These are phyloP conservation scores for Gibbula magus DNA, from an alignment of 2,888 invertebrate genomes.

Conservation along the genomic window DNA sequence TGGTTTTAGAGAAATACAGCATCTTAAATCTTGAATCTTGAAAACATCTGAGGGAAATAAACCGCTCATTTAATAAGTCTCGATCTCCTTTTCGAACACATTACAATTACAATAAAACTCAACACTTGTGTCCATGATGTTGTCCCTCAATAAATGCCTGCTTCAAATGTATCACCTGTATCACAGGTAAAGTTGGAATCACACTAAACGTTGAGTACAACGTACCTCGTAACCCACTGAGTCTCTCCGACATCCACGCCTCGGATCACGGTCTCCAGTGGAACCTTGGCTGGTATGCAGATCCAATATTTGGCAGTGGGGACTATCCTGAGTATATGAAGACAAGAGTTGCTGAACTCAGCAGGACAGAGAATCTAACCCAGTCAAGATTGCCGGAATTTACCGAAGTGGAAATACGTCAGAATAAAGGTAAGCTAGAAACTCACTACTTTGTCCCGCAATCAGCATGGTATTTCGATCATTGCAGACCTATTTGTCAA, in stretches of 20 bases:
- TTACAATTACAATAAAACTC: too few relatives aligned
- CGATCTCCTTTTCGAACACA: too few relatives aligned
- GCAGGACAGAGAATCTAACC: conserved; percentile 50
- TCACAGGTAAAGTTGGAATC: conserved; percentile 62
- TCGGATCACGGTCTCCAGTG: conserved; percentile 57
- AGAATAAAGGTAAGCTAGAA: conserved; percentile 59
- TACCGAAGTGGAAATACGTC: conserved; percentile 61
- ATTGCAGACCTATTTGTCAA: too few relatives aligned
- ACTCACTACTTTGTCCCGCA: too few relatives aligned
- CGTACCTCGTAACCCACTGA: conserved; percentile 58
- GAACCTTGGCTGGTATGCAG: conserved; percentile 69
- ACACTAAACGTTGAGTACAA: conserved; percentile 62
- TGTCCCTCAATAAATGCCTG: too few relatives aligned
- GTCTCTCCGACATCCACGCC: conserved; percentile 56
- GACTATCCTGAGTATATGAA: conserved; percentile 77
- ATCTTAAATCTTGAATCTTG: background rate
- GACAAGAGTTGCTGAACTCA: conserved; percentile 50
- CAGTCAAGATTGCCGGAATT: conserved; percentile 68
- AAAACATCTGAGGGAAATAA: too few relatives aligned
- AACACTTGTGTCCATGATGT: too few relatives aligned
- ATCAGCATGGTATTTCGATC: too few relatives aligned
- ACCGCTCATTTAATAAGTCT: too few relatives aligned
- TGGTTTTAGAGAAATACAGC: background rate
- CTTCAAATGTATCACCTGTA: too few relatives aligned
- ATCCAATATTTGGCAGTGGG: conserved; percentile 69